These are phyloP conservation scores for Dreissena rostriformis DNA, from an alignment of 1,140 invertebrate genomes.

Conservation along the genomic window DNA sequence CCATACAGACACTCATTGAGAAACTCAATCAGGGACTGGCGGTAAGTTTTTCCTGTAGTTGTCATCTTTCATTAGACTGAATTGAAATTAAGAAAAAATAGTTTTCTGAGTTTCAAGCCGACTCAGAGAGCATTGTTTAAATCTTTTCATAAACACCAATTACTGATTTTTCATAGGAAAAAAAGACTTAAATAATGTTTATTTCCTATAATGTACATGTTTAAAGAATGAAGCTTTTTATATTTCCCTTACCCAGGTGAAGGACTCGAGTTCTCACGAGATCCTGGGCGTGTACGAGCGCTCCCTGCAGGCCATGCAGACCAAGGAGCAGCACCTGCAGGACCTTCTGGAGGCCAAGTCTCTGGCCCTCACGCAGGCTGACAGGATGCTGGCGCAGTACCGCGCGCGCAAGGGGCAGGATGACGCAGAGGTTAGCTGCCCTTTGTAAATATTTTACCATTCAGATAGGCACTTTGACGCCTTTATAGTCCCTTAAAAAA, in stretches of 20 bases:
- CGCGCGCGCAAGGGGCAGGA: conserved; percentile 75
- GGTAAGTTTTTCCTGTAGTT: conserved; percentile 57
- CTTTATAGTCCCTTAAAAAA: no score
- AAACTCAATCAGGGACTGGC: conserved; percentile 72
- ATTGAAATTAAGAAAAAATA: no score
- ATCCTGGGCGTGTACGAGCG: conserved; percentile 81
- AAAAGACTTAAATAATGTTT: conserved; percentile 3
- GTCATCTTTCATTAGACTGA: no score
- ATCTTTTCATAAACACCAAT: no score
- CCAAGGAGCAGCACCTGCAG: conserved; percentile 80
- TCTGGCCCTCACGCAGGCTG: conserved; percentile 78
- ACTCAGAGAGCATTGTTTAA: no score
- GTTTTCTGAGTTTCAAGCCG: no score
- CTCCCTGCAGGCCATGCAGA: conserved; percentile 77
- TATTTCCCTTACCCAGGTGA: conserved; percentile 68
- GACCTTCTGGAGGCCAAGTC: conserved; percentile 80
- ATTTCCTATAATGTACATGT: conserved; percentile 2
- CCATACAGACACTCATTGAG: conserved; percentile 72
- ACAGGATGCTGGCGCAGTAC: conserved; percentile 78
- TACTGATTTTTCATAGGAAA: conserved; percentile 2
- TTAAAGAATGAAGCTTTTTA: conserved; percentile 12
- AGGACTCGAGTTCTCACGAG: conserved; percentile 78
- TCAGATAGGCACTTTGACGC: no score
- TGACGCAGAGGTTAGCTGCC: conserved; percentile 77
- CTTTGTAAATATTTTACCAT: background rate